Evolutionary conservation across 2,113 vertebrate genomes (phyloP), one percentile per base, ranked within the genome.

Genomic region (Syngnathoides biaculeatus): DNA sequence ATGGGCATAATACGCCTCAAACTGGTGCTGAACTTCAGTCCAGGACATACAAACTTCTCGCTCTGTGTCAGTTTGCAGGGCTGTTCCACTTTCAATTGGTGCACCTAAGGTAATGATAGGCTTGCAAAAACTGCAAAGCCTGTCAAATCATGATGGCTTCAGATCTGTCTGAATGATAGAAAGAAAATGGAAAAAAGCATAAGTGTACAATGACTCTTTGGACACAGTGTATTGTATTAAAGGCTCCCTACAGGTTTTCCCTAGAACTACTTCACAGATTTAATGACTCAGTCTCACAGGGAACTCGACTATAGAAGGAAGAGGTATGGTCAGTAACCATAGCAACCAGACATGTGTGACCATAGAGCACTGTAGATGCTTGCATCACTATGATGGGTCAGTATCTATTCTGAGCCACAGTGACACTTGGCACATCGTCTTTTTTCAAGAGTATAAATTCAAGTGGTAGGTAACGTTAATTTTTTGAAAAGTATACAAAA

Each of bases 261-360:
- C 8, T 42, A n/a, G 64, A 64, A 71, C 7, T 27, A 43, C 61
- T 65, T 26, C 12, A 12, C 8, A 65, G 17, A 40, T 15, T 14
- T 35, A 40, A 61, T 14, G n/a, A 61, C 38, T 68, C 67, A 65
- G 50, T 65, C 50, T 47, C 11, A 52, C 57, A 70, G 42, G 39
- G 79, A 58, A 57, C 59, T 35, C 65, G 58, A 73, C 58, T 39
- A 40, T 47, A 78, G 22, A 64, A 74, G 76, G 64, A 71, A 72
- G 66, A 69, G 60, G 38, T 65, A 68, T 65, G 43, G 72, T 64
- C 50, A 62, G 75, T 82, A 80, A 73, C 82, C 76, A 89, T 87
- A 70, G 82, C 43, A 81, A 85, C 82, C 60, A 35, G 27, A 50
- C 47, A 72, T 72, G 45, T n/a, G 22, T 67, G 70, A 82, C 52